Base-by-base conservation (phyloP, 2,888 invertebrate genomes). In the Harpalus rubripes region DNA sequence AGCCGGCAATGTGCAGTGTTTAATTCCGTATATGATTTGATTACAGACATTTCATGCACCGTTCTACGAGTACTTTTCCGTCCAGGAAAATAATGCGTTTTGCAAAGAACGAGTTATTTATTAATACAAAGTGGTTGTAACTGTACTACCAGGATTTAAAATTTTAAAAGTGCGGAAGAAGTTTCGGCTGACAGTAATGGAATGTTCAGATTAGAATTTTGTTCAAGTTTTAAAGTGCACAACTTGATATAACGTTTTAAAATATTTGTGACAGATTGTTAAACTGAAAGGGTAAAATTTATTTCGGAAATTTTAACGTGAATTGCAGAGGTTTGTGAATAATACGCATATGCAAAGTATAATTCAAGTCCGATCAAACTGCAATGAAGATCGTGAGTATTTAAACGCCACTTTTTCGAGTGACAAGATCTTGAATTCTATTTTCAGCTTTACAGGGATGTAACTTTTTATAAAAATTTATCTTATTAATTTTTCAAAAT, bases 21-120 rank as follows among this genome's bases (percentile, higher is more conserved):
- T 78, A 78, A 78, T 78, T 78, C 78, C 22, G 56, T 58, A 32
- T 56, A 15, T 78, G 78, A 78, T 78, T 78, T 78, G 58, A 78
- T 78, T 78, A 78, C n/a, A 52, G 12, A 16, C 18, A 56, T 16
- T 52, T 56, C 16, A 41, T 41, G 41, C 39, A 16, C 8, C 72
- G 72, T 22, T 44, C 18, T 44, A 41, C n/a, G n/a, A n/a, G n/a
- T n/a, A n/a, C 18, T 15, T 22, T 65, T 10, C 10, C 8, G 65
- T 32, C 65, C 44, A 44, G 8, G 5, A 1, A 44, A 5, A 44
- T 5, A 10, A 22, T 22, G 22, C 22, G 3, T 5, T 10, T 5
- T 44, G 44, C 2, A 44, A 44, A 44, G 44, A 44, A 44, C 44
- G 44, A 5, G 44, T 1, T 44, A 3, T 10, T 44, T 44, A 44